phyloP scores from a whole-genome alignment of 2,113 vertebrate species.

The Camelus dromedarius region DNA sequence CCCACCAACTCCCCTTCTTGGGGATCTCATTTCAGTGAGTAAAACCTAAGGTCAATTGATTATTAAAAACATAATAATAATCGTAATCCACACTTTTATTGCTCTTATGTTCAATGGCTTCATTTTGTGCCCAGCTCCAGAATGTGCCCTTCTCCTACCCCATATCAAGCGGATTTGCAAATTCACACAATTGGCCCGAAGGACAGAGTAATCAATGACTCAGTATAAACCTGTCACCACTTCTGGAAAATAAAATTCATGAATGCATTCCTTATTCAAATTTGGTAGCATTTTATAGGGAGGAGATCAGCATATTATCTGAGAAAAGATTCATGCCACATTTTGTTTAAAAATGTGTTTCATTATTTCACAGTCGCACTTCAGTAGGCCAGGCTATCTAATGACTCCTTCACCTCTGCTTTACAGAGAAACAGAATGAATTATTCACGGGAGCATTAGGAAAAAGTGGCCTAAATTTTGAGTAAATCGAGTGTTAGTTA shows the following conservation, averaged over 20 bases:
- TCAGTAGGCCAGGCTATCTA: conserved; percentile 51
- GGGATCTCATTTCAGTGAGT: conserved; percentile 23
- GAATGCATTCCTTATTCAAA: conserved; percentile 55
- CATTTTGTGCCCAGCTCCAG: not conserved
- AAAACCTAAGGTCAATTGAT: conserved; percentile 45
- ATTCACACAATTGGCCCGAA: not conserved
- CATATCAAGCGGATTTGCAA: conserved; percentile 14
- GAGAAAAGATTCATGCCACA: conserved; percentile 43
- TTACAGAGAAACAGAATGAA: conserved; percentile 60
- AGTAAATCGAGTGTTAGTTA: conserved; percentile 29
- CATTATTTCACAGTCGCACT: conserved; percentile 66
- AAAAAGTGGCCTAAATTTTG: conserved; percentile 35
- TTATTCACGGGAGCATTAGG: conserved; percentile 66
- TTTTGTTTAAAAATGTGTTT: conserved; percentile 76
- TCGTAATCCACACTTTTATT: conserved; percentile 11
- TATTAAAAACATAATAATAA: not conserved
- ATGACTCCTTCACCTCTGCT: conserved; percentile 20
- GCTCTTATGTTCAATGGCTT: not conserved
- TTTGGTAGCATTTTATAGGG: conserved; percentile 58
- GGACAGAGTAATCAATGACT: conserved; percentile 32
- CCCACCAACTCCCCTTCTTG: not conserved
- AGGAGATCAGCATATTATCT: conserved; percentile 35
- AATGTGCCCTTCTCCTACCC: not conserved
- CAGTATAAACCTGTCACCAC: conserved; percentile 30
- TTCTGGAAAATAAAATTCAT: conserved; percentile 41